Conservation (phyloP, 2,113 vertebrate genomes). For the Alectura lathami region DNA sequence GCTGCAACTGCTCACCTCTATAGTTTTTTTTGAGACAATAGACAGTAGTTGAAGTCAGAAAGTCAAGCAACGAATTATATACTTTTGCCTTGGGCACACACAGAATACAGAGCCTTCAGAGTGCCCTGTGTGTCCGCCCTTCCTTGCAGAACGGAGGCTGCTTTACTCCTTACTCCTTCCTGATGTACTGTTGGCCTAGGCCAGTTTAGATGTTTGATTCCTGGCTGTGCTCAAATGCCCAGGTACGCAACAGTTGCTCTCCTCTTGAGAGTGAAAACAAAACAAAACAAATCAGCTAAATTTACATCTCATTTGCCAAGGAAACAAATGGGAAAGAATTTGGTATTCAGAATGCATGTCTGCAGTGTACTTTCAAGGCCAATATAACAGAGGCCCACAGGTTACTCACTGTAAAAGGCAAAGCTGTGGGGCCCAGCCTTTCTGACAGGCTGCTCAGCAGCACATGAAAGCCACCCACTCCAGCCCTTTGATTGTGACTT, state of each 20-base stretch:
- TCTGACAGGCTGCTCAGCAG: background rate
- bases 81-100: constrained; percentile 30
- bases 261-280: background rate
- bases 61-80: constrained; percentile 6
- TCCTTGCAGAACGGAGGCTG: background rate
- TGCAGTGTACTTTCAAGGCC: background rate
- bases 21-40: constrained; percentile 38
- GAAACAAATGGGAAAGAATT: background rate
- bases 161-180: background rate
- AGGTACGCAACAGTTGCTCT: background rate
- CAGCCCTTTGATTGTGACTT: background rate
- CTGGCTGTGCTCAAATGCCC: background rate
- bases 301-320: background rate
- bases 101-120: constrained; percentile 18
- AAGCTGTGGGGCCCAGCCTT: background rate
- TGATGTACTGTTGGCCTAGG: background rate
- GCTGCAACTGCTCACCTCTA: background rate
- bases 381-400: background rate
- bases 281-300: background rate
- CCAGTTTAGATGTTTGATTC: background rate
- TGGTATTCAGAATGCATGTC: background rate
- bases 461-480: background rate
- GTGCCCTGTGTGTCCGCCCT: background rate
- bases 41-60: background rate
- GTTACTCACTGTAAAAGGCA: background rate